These are phyloP conservation scores for Darevskia nairensis DNA, from an alignment of 2,797 vertebrate genomes.

Conservation along the genomic window DNA sequence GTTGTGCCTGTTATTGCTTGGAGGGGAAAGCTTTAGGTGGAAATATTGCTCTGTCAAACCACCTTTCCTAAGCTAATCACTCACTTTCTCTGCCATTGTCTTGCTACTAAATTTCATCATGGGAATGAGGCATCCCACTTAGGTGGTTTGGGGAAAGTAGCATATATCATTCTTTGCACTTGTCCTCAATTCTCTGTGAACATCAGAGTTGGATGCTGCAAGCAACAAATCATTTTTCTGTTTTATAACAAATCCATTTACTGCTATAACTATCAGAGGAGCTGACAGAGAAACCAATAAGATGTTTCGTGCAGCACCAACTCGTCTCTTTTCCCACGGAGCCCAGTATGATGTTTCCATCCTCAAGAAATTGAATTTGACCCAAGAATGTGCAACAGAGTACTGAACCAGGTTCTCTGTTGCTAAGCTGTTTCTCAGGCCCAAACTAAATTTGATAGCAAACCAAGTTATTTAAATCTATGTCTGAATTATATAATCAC, in stretches of 20 bases:
- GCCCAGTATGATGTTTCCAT: neutral
- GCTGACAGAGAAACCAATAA: neutral
- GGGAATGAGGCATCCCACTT: neutral
- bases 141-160: neutral
- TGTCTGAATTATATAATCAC: neutral
- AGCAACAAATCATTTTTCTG: constrained; percentile 1
- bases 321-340: neutral
- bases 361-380: neutral
- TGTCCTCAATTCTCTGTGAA: constrained; percentile 6
- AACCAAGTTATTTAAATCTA: neutral
- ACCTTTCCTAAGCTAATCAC: constrained; percentile 6
- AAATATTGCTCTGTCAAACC: constrained; percentile 6
- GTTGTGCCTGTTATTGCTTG: neutral
- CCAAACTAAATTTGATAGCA: neutral
- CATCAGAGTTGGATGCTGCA: neutral
- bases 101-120: constrained; percentile 21
- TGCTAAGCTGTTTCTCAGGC: neutral
- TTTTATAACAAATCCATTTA: constrained; percentile 11
- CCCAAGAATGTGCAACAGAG: too few species aligned
- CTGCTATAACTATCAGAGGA: neutral
- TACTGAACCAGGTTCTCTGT: neutral
- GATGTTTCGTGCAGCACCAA: neutral
- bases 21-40: neutral
- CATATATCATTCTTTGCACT: constrained; percentile 12
- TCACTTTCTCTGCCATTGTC: constrained; percentile 5